Conservation (phyloP, 2,888 invertebrate species). For the Spisula solida region DNA sequence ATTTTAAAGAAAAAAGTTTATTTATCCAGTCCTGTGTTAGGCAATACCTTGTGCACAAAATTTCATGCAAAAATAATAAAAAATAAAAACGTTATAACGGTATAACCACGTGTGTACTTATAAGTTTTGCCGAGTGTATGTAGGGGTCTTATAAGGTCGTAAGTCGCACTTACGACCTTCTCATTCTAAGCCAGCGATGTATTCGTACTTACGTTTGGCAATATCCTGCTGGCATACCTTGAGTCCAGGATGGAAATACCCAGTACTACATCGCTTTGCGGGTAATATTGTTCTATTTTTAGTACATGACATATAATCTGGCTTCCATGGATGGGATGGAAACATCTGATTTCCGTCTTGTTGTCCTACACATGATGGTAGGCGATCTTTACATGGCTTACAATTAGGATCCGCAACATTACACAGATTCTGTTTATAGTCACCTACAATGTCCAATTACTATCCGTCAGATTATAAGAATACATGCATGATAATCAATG, state of each 20-base stretch:
- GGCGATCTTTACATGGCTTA: slow-evolving; percentile 66
- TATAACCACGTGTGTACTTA: no score
- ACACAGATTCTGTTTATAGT: slow-evolving; percentile 69
- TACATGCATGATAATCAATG: no score
- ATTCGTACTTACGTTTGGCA: slow-evolving; percentile 53
- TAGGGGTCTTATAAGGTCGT: no score
- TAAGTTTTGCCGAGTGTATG: no score
- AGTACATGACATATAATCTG: slow-evolving; percentile 68
- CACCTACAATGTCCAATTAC: slow-evolving; percentile 48
- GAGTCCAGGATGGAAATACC: slow-evolving; percentile 69
- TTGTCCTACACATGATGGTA: slow-evolving; percentile 72
- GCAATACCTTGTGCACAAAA: no score
- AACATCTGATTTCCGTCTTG: slow-evolving; percentile 70
- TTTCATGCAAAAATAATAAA: no score
- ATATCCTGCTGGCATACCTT: slow-evolving; percentile 60
- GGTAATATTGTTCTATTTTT: slow-evolving; percentile 68
- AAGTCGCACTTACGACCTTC: no score
- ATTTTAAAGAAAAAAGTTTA: no score
- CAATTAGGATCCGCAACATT: slow-evolving; percentile 60
- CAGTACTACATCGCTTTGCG: slow-evolving; percentile 55
- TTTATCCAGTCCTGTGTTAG: no score
- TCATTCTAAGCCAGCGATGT: no score
- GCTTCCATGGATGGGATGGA: slow-evolving; percentile 63
- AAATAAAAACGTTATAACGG: no score
- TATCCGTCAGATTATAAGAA: not conserved